These are phyloP conservation scores for Patella caerulea DNA, from an alignment of 2,888 invertebrate species.

Conservation along the genomic window DNA sequence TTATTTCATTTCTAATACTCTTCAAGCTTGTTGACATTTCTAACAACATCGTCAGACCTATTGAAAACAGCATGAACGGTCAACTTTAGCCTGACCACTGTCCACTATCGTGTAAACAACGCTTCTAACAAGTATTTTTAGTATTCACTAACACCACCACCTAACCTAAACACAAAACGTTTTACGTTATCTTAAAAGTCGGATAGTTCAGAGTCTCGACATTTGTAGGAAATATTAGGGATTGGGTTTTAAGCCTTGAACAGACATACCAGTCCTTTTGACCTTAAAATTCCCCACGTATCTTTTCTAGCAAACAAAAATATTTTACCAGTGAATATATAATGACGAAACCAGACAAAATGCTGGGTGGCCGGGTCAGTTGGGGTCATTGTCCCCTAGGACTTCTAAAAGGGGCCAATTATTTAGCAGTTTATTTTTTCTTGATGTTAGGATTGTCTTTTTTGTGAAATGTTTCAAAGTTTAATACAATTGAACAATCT, in stretches of 20 bases:
- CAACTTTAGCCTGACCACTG: neutral
- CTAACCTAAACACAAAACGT: slow-evolving; percentile 3
- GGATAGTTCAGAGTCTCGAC: neutral
- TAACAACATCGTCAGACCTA: neutral
- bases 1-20: neutral
- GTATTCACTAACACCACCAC: neutral
- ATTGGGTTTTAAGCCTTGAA: neutral
- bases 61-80: neutral
- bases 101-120: neutral
- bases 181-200: neutral
- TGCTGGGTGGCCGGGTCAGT: too few species aligned
- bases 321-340: too few species aligned
- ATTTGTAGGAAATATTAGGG: neutral
- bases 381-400: too few species aligned
- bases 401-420: too few species aligned
- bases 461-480: too few species aligned
- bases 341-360: too few species aligned
- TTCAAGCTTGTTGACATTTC: neutral
- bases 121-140: slow-evolving; percentile 1
- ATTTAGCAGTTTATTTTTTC: too few species aligned
- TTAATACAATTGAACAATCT: too few species aligned
- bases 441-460: too few species aligned
- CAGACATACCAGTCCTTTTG: too few species aligned
- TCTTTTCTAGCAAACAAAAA: too few species aligned
- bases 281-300: too few species aligned